Conservation (phyloP, 2,888 invertebrate genomes). For the Himalopsyche japonica region DNA sequence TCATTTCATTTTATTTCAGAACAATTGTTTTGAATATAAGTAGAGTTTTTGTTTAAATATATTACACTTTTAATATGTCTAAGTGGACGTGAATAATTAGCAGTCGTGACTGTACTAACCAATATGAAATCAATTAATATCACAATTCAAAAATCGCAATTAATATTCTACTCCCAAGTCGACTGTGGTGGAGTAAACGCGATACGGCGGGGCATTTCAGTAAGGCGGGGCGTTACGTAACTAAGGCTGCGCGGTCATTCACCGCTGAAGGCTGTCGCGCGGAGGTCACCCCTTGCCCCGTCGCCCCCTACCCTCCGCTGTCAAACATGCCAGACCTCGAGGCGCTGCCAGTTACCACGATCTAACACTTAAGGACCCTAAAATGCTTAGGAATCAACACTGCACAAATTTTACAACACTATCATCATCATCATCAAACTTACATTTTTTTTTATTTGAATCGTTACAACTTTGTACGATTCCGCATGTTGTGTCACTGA, state of each 20-base stretch:
- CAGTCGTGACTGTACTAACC: too few species aligned
- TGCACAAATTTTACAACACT: background rate
- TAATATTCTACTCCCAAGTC: background rate
- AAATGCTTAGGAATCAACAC: background rate
- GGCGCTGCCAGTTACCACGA: background rate
- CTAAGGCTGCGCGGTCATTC: constrained; percentile 24
- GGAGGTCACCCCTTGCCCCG: constrained; percentile 18
- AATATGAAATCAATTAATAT: too few species aligned
- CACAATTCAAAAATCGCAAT: background rate
- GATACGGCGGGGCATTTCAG: background rate
- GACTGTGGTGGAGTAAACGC: background rate
- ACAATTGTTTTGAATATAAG: too few species aligned
- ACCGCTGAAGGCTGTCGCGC: constrained; percentile 34
- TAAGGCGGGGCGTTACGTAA: constrained; percentile 33
- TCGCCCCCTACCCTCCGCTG: background rate
- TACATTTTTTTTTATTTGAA: too few species aligned
- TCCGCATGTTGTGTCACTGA: too few species aligned
- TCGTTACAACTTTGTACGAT: too few species aligned
- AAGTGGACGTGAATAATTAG: too few species aligned
- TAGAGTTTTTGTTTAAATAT: too few species aligned
- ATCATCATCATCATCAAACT: too few species aligned
- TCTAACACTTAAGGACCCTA: background rate
- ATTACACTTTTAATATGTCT: too few species aligned
- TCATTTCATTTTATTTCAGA: too few species aligned
- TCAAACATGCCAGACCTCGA: background rate